phyloP scores from a whole-genome alignment of 2,797 vertebrate species.

The Urocyon cinereoargenteus region DNA sequence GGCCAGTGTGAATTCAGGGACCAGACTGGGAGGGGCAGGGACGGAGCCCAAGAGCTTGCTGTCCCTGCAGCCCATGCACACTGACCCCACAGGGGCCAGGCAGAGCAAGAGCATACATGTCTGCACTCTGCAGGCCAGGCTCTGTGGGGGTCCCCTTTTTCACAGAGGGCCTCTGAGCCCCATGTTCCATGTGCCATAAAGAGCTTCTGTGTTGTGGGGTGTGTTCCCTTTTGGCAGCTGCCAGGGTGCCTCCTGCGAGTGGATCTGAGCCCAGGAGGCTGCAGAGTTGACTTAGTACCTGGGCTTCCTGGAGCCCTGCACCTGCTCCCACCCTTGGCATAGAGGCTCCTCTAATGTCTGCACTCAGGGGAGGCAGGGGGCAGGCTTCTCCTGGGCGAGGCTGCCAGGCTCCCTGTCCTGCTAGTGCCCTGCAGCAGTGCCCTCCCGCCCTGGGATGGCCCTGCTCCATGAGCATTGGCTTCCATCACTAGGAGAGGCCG shows the following conservation, averaged over 20 bases:
- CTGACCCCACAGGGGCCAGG: neutral
- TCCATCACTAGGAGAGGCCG: neutral
- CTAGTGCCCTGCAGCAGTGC: too few relatives aligned
- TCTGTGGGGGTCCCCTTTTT: neutral
- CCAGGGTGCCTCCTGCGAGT: neutral
- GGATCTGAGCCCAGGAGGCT: neutral
- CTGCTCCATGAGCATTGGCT: neutral
- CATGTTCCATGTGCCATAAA: neutral
- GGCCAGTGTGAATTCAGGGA: neutral
- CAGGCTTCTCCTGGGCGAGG: neutral
- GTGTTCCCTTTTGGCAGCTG: neutral
- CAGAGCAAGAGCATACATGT: neutral
- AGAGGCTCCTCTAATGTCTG: neutral
- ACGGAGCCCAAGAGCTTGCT: too few relatives aligned
- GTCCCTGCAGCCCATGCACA: too few relatives aligned
- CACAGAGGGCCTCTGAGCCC: neutral
- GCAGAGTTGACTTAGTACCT: too few relatives aligned
- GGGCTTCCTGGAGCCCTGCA: neutral
- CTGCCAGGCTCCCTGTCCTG: too few relatives aligned
- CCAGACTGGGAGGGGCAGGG: neutral
- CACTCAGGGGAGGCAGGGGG: fast-evolving
- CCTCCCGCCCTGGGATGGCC: neutral
- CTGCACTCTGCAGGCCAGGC: neutral
- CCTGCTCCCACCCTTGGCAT: neutral
- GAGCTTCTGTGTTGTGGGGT: neutral